phyloP scores from a whole-genome alignment of 35 echinoderm and acorn worm genomes.

The Heliocidaris tuberculata region DNA sequence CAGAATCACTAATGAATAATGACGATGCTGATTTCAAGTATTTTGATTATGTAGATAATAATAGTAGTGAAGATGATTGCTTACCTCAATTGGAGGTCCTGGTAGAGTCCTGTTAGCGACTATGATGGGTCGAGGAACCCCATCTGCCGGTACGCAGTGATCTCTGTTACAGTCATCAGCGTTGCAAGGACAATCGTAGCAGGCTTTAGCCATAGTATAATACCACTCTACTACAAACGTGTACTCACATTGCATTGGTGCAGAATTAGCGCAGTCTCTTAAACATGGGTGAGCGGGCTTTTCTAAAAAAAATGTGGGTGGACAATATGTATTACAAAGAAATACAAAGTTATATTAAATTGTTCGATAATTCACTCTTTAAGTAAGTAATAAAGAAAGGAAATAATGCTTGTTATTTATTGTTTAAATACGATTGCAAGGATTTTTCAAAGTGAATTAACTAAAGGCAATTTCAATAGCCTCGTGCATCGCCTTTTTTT shows the following conservation, averaged over 20 bases:
- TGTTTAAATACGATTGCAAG: no score
- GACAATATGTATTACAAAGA: no score
- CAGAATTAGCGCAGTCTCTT: background rate
- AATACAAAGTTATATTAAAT: no score
- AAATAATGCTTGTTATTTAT: no score
- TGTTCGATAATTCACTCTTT: no score
- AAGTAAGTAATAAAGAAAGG: no score
- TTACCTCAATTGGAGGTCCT: background rate
- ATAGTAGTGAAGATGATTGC: background rate
- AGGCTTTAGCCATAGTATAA: background rate
- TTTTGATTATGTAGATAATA: no score
- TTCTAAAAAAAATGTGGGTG: background rate
- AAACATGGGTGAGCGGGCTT: background rate
- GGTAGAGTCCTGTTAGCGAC: background rate
- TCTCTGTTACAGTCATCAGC: background rate
- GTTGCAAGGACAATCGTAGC: background rate
- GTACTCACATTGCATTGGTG: background rate
- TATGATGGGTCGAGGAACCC: background rate
- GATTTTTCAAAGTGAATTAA: no score
- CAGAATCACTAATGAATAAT: no score
- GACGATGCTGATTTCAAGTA: no score
- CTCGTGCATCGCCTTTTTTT: no score
- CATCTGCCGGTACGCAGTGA: background rate
- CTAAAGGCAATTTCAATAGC: no score
- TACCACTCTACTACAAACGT: background rate